Base-by-base conservation (phyloP, 1,140 invertebrate species). In the Ceratitis capitata region DNA sequence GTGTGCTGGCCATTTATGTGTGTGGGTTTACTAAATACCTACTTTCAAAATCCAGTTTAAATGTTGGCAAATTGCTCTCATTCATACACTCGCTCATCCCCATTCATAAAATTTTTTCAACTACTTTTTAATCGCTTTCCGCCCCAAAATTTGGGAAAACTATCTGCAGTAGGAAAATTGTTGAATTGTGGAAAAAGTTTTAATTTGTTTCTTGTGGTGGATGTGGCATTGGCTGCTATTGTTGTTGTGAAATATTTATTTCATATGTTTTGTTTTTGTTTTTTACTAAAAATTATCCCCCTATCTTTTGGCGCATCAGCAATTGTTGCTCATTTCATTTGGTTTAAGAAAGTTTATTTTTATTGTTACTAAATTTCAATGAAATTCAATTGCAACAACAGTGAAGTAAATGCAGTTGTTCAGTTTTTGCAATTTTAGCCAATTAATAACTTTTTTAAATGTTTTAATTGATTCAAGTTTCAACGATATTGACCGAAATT, bases 161-260 rank as follows among this genome's bases (percentile, higher is more conserved):
- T 45, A 78, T 78, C 69, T 78, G 9, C 45, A 10, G 39, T 19
- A 45, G 39, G 19, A 78, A 78, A 78, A 45, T 78, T 78, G 69
- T 47, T 47, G 35, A 45, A 78, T 45, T 45, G 61, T 69, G 61
- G 35, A 42, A 78, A 78, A 78, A 78, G n/a, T 78, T 78, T 78
- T 78, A 78, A 78, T 78, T 78, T 47, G 69, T 78, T 78, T 78
- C 69, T 78, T 78, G 39, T n/a, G 69, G 69, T 78, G 23, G 10
- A 23, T 16, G 69, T 12, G 35, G 12, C 45, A 78, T 42, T n/a
- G 69, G 35, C 26, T 35, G 14, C 53, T 83, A 39, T 83, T 29
- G 19, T 83, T 83, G 49, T 83, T 83, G 74, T 61, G n/a, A n/a
- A n/a, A n/a, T n/a, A 26, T 56, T 56, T 56, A 19, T 83, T 23